A percentile compares a stretch with the other conserved stretches of the same genome.
Conservation (phyloP, 2,888 invertebrate genomes). For the Acleris emargana region DNA sequence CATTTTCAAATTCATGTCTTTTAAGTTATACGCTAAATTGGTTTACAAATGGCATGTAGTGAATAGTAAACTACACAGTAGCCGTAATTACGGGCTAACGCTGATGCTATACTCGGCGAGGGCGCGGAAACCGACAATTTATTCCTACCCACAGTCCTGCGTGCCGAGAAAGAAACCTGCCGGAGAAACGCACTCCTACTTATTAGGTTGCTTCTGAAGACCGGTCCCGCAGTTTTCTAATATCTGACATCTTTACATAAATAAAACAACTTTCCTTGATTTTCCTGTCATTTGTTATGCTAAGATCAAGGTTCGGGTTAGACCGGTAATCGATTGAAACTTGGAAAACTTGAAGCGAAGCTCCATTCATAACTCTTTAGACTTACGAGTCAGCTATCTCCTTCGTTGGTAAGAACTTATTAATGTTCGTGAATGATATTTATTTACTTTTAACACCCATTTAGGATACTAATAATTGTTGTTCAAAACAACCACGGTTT, state of each 20-base stretch:
- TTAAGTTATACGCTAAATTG: not conserved
- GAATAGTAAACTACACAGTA: not conserved
- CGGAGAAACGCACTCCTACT: constrained; percentile 31
- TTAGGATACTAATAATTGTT: no score
- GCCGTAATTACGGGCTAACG: constrained; percentile 19
- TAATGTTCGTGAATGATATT: no score
- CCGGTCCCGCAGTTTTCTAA: constrained; percentile 43
- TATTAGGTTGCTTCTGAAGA: constrained; percentile 27
- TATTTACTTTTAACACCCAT: no score
- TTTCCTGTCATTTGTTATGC: constrained; percentile 40
- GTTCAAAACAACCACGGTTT: no score
- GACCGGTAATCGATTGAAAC: constrained; percentile 11
- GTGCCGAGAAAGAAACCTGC: constrained; percentile 27
- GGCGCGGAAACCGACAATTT: constrained; percentile 32
- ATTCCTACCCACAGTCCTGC: constrained; percentile 41
- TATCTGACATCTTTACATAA: constrained; percentile 40
- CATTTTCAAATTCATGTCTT: not conserved
- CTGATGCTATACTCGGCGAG: constrained; percentile 14
- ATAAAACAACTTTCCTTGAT: constrained; percentile 39
- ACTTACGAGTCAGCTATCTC: no score
- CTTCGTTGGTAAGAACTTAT: no score
- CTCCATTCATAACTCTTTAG: no score
- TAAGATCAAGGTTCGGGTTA: constrained; percentile 25
- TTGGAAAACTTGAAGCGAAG: not conserved
- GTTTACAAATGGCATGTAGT: constrained; percentile 2